Evolutionary conservation across 2,888 invertebrate genomes (phyloP), one percentile per base, ranked within the genome.

Genomic region (Drosophila cognata): DNA sequence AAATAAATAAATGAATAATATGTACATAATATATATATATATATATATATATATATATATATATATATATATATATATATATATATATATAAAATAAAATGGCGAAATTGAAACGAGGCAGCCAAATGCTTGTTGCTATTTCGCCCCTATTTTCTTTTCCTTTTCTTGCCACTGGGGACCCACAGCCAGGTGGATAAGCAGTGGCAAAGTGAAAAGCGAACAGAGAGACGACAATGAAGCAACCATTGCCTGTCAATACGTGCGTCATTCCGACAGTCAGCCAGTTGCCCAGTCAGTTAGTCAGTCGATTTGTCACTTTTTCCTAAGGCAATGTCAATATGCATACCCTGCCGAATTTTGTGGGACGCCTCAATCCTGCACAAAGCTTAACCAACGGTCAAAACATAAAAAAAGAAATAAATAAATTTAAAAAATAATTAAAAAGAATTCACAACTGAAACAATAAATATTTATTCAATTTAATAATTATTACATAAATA

Each of bases 41-140:
- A n/a, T 43, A 43, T n/a, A 43, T n/a, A 41, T n/a, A 41, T 21
- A 2, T 18, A 10, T 4, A 4, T n/a, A n/a, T n/a, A 10, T 18
- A 18, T 18, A 18, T 18, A 10, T 10, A 36, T 36, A 36, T 7
- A n/a, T 10, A 2, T 41, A 5, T 41, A 41, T 41, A n/a, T 43
- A 43, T 43, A 21, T 71, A 79, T 80, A 82, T 77, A 82, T 74
- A 85, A 77, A 80, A 77, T 82, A 78, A 84, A 84, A 81, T 67
- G 81, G 28, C 50, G 77, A 80, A 82, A 80, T 79, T 81, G 81
- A 82, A 82, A 77, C 61, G 81, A 65, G 74, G 50, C 59, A 60
- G 64, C 65, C 66, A 65, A 74, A 71, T 65, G 83, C 81, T 88
- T 86, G 84, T 83, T 85, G 88, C 84, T 79, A 79, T 75, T 80